phyloP scores from a whole-genome alignment of 2,888 invertebrate species.

The Tridacna crocea region DNA sequence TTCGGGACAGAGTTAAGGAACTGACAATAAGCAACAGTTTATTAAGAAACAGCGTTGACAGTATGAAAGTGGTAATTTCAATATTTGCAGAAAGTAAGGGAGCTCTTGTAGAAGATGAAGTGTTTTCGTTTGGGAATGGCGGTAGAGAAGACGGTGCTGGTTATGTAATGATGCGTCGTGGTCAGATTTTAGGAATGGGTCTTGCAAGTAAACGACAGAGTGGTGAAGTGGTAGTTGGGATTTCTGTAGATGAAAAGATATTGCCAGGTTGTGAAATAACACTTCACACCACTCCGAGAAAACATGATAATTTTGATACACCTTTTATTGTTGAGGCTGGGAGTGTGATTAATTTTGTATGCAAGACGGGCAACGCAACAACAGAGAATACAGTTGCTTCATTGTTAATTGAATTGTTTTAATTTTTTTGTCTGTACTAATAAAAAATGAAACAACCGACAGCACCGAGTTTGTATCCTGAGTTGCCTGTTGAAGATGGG shows the following conservation, averaged over 20 bases:
- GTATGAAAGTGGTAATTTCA: constrained; percentile 36
- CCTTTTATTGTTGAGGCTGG: constrained; percentile 41
- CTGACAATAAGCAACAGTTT: constrained; percentile 22
- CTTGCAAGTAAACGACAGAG: too few relatives aligned
- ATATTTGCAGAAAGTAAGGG: too few relatives aligned
- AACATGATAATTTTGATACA: constrained; percentile 41
- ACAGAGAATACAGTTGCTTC: too few relatives aligned
- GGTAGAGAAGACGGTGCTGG: constrained; percentile 40
- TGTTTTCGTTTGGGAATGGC: constrained; percentile 42
- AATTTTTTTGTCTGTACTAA: constrained; percentile 24
- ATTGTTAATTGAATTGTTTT: too few relatives aligned
- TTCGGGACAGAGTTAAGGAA: constrained; percentile 19
- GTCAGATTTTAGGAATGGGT: too few relatives aligned
- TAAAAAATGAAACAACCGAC: too few relatives aligned
- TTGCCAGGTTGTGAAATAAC: constrained; percentile 43
- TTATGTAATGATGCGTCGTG: constrained; percentile 48
- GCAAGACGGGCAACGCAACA: too few relatives aligned
- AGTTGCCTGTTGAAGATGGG: too few relatives aligned
- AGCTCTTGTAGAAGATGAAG: constrained; percentile 30
- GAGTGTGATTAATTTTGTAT: too few relatives aligned
- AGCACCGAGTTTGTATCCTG: too few relatives aligned
- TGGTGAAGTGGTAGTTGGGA: too few relatives aligned
- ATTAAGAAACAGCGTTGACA: constrained; percentile 30
- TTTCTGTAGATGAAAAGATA: too few relatives aligned
- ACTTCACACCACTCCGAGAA: constrained; percentile 41